These are phyloP conservation scores for Petrocephalus zakoni DNA, from an alignment of 2,113 vertebrate genomes.

Conservation along the genomic window DNA sequence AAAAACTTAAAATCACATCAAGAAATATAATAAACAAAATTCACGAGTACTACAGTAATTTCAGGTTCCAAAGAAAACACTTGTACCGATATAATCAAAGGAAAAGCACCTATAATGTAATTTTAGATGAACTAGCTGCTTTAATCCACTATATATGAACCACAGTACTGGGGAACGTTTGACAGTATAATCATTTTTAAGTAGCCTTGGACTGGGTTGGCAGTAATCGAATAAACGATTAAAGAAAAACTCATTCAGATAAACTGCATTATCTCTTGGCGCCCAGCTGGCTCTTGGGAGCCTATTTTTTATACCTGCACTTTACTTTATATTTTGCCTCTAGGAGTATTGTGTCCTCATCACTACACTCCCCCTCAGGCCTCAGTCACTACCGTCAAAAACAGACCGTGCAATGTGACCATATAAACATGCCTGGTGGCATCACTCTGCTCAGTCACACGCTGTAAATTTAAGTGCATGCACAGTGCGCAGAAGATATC, in stretches of 20 bases:
- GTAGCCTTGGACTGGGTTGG: not conserved
- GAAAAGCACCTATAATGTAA: not conserved
- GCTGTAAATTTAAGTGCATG: not conserved
- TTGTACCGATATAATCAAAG: not conserved
- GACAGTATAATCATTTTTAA: not conserved
- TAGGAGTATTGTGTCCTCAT: not conserved
- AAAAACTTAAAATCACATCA: not conserved
- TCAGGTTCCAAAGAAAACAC: not conserved
- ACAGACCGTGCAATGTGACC: not conserved
- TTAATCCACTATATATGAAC: not conserved
- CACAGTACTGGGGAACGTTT: not conserved
- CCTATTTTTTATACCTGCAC: not conserved
- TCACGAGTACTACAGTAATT: not conserved
- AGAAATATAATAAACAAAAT: not conserved
- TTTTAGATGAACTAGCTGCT: not conserved
- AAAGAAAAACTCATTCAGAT: not conserved
- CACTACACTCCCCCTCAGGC: not conserved
- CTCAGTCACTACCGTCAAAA: not conserved
- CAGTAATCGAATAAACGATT: not conserved
- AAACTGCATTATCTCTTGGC: not conserved
- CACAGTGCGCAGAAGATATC: not conserved
- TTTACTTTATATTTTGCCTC: not conserved
- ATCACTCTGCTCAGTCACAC: not conserved
- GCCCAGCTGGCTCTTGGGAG: not conserved
- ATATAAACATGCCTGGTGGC: not conserved